A percentile compares a stretch with the other conserved stretches of the same genome.
phyloP scores from a whole-genome alignment of 2,797 vertebrate genomes.

The Salmo trutta region DNA sequence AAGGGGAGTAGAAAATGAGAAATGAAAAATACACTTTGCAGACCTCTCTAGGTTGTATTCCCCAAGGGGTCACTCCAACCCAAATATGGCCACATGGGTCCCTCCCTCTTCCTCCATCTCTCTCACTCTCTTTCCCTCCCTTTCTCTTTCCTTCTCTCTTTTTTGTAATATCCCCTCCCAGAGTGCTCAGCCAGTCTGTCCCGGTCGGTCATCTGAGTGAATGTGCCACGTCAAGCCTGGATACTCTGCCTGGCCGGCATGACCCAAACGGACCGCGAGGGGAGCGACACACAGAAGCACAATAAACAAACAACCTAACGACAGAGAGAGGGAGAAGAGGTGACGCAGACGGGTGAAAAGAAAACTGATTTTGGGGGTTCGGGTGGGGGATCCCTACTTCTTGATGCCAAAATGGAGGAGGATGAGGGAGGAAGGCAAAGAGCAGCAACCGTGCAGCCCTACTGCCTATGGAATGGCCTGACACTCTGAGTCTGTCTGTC shows the following conservation, averaged over 20 bases:
- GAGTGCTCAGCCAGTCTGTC: slow-evolving; percentile 97
- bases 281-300: slow-evolving; percentile 43
- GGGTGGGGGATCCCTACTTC: slow-evolving; percentile 60
- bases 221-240: slow-evolving; percentile 99
- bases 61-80: slow-evolving; percentile 91
- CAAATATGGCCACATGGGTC: slow-evolving; percentile 93
- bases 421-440: slow-evolving; percentile 55
- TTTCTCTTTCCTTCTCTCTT: slow-evolving; percentile 50
- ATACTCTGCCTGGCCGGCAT: slow-evolving; percentile 83
- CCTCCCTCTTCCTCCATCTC: slow-evolving; percentile 78
- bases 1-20: slow-evolving; percentile 21
- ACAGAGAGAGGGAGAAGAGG: slow-evolving; percentile 19
- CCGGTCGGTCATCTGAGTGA: slow-evolving; percentile 92
- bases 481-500: slow-evolving; percentile 61
- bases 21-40: slow-evolving; percentile 62
- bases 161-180: slow-evolving; percentile 89
- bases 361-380: slow-evolving; percentile 29
- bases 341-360: slow-evolving; percentile 29
- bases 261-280: slow-evolving; percentile 66
- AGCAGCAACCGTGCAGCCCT: slow-evolving; percentile 12
- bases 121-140: slow-evolving; percentile 67
- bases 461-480: slow-evolving; percentile 61
- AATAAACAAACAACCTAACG: slow-evolving; percentile 41
- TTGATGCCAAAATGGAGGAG: slow-evolving; percentile 60
- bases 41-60: slow-evolving; percentile 78